phyloP scores from a whole-genome alignment of 2,888 invertebrate genomes.

The Ditula angustiorana region DNA sequence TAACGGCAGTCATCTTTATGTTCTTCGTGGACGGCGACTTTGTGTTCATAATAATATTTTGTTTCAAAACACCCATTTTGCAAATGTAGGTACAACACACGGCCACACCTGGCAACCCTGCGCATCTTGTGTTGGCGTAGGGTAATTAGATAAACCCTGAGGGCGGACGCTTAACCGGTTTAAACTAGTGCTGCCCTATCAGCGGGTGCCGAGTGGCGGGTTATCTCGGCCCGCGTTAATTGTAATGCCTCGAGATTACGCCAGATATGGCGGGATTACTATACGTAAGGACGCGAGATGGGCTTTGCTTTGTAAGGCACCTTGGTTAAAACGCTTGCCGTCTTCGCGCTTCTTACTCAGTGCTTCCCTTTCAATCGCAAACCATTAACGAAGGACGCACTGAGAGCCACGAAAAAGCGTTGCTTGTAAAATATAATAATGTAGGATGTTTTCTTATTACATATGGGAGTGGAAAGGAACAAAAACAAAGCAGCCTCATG shows the following conservation, averaged over 20 bases:
- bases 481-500: no score
- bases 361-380: background rate
- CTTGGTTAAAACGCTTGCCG: background rate
- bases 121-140: conserved; percentile 64
- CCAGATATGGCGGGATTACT: conserved; percentile 58
- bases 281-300: background rate
- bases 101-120: conserved; percentile 29
- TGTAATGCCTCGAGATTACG: conserved; percentile 83
- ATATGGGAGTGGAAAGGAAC: no score
- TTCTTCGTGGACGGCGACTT: no score
- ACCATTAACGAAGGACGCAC: background rate
- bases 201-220: conserved; percentile 83
- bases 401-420: background rate
- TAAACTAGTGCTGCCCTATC: conserved; percentile 80
- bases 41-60: background rate
- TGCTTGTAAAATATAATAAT: no score
- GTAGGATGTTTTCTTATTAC: no score
- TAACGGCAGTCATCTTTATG: no score
- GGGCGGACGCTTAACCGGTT: conserved; percentile 83
- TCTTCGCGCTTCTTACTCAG: background rate
- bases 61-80: background rate
- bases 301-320: background rate
- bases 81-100: no score
- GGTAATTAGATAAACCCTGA: conserved; percentile 84
- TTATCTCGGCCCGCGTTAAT: conserved; percentile 83